Evolutionary conservation across 1,140 invertebrate species (phyloP).

Genomic region (Pseudomyrmex gracilis): DNA sequence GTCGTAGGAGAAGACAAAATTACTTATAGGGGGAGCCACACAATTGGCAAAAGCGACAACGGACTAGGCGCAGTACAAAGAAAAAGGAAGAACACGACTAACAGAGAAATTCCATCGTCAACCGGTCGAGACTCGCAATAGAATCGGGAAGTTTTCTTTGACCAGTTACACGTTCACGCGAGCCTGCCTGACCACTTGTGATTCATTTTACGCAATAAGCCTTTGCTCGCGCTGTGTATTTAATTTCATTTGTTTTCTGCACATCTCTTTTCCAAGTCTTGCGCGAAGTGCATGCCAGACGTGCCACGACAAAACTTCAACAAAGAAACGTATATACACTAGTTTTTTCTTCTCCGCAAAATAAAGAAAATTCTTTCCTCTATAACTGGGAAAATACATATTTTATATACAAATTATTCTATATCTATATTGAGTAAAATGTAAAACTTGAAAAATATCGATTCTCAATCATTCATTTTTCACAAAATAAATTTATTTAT

Average conservation of each 20-base stretch:
- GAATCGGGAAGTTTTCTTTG: constrained; percentile 64
- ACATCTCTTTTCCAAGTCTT: constrained; percentile 58
- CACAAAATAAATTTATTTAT: background rate
- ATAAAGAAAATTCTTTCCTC: constrained; percentile 12
- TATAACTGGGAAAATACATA: background rate
- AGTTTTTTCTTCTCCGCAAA: background rate
- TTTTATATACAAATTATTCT: background rate
- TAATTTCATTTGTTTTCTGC: constrained; percentile 73
- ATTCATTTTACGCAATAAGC: constrained; percentile 78
- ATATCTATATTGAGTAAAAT: background rate
- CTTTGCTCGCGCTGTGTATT: constrained; percentile 69
- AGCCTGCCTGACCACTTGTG: constrained; percentile 77
- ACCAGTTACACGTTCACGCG: constrained; percentile 72
- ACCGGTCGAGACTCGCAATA: constrained; percentile 66
- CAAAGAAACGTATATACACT: constrained; percentile 1
- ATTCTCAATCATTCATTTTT: too few relatives aligned
- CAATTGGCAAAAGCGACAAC: constrained; percentile 47
- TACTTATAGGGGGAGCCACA: background rate
- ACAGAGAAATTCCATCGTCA: constrained; percentile 73
- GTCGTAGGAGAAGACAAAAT: background rate
- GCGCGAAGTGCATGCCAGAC: constrained; percentile 21
- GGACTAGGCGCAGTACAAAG: constrained; percentile 34
- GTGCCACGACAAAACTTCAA: constrained; percentile 24
- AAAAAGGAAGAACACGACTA: constrained; percentile 54
- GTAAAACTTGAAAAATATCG: background rate